Base-by-base conservation (phyloP, 2,797 vertebrate species). In the Lepus oiostolus region DNA sequence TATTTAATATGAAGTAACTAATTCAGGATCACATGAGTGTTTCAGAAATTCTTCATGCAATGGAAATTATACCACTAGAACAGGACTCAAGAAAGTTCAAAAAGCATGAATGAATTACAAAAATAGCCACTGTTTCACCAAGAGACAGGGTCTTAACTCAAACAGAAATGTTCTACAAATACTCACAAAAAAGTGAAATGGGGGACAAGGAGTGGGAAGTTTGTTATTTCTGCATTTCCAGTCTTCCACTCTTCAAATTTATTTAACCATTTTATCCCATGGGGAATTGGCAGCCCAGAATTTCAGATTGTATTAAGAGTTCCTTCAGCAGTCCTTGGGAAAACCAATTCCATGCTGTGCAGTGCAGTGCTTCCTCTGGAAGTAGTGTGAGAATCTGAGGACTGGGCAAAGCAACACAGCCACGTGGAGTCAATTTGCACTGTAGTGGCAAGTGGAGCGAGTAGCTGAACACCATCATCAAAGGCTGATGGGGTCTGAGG, bases 1-100 rank as follows among this genome's bases (percentile, higher is more conserved):
- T 68, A n/a, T 50, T 47, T 47, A 47, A 47, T 42, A 47, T 2
- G 76, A 16, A 54, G 19, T 72, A 77, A 68, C 7, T 47, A 81
- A 71, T 16, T 72, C 21, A 35, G 30, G 30, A 60, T 21, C 32
- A 83, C 28, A 50, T 4, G n/a, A 10, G 22, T 80, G 32, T 90
- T 92, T 92, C 32, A 83, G 62, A 89, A 79, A 90, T 28, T 54
- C 19, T 38, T 91, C 42, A 67, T 60, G 50, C 21, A 68, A 4
- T 38, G 12, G 24, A 87, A 68, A 90, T 75, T 28, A 19, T 7
- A 5, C 30, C 62, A 72, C 77, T 42, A 90, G 62, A 38, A 50
- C 4, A 89, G 22, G 22, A 83, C 5, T 72, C 19, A 79, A 0
- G 0, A 75, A 26, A 14, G 3, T 72, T 26, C 28, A 63, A 87